Conservation (phyloP, 2,113 vertebrate species). For the Archocentrus centrarchus region DNA sequence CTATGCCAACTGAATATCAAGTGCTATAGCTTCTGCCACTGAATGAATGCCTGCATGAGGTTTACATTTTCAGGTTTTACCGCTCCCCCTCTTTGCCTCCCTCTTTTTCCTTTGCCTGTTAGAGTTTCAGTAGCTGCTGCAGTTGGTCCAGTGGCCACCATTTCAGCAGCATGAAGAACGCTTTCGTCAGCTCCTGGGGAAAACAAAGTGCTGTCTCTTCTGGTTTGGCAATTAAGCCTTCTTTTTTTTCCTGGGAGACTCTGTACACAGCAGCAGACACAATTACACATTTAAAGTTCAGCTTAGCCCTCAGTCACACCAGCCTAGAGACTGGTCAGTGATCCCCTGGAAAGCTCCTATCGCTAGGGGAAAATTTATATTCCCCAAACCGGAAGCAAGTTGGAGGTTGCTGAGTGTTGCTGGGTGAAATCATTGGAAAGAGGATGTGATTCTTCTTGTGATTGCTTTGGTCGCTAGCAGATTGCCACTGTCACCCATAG, state of each 20-base stretch:
- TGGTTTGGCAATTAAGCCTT: background rate
- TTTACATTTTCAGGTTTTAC: background rate
- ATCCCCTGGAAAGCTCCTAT: background rate
- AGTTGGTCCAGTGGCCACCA: background rate
- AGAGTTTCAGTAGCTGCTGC: background rate
- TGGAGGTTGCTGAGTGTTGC: background rate
- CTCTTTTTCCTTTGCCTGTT: background rate
- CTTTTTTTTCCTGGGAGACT: background rate
- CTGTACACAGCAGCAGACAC: background rate
- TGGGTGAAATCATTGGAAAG: no score
- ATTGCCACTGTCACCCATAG: background rate
- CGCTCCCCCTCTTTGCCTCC: background rate
- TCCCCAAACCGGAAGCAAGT: no score
- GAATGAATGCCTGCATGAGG: background rate
- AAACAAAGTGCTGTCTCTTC: background rate
- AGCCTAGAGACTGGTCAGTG: background rate
- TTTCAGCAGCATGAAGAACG: background rate
- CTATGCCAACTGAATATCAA: slow-evolving; percentile 3
- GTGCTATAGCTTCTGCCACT: background rate
- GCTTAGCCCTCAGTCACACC: background rate
- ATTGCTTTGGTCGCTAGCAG: no score
- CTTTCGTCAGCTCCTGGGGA: background rate
- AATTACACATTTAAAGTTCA: background rate
- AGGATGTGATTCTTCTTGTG: no score
- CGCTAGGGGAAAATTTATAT: no score